Base-by-base conservation (phyloP, 2,113 vertebrate genomes). In the Alosa alosa region DNA sequence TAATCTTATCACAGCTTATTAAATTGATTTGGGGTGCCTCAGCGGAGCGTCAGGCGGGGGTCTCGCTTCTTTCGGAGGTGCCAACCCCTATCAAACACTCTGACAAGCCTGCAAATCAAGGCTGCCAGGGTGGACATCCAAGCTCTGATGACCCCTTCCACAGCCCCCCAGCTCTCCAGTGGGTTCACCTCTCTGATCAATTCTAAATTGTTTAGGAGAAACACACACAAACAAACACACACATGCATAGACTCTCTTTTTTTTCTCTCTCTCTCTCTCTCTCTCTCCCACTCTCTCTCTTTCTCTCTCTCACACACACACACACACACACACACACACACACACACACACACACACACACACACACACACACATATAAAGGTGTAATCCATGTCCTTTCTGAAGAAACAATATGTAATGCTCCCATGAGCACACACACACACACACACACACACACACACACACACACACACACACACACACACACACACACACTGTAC, bases 1-100 rank as follows among this genome's bases (percentile, higher is more conserved):
- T 88, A 83, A 82, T 83, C 82, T 87, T 87, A 90, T 86, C 87
- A 82, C 81, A 81, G 85, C 55, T 81, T 85, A 13, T 78, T 85
- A 84, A 60, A 84, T 81, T 83, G 83, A 88, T 87, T 87, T 57
- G 72, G 82, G 4, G 47, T 50, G 39, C 64, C 18, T 13, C 45
- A 50, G 55, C 83, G 49, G 44, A 52, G 83, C 57, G 4, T 18
- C 17, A 84, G 50, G 82, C 64, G 20, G 81, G 20, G 64, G n/a
- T 31, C 64, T 68, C 45, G 6, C 22, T 44, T 81, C 86, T 49
- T 47, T 47, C 50, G 84, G 81, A 60, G 60, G 84, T 86, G 50
- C 60, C 75, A 82, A 86, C 44, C 13, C 39, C 84, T 84, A 83
- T 83, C 87, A 88, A 84, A 86, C 49, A 82, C 84, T 85, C 55